Evolutionary conservation across 2,888 invertebrate genomes (phyloP), one percentile per base, ranked within the genome.

Genomic region (Halocaridina rubra): DNA sequence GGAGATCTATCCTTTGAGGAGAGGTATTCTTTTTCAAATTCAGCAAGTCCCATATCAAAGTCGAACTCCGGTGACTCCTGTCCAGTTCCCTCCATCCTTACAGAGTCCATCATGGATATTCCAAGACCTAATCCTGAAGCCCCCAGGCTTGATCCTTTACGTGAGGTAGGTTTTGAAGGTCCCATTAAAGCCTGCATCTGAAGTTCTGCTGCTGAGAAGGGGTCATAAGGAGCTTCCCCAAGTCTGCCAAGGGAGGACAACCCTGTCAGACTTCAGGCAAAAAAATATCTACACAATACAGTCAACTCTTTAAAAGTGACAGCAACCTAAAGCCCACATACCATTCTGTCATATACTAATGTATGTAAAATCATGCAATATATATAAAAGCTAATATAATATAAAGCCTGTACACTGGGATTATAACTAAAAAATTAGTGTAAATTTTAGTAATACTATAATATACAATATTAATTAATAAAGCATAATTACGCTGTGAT

Each of bases 141-240:
- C 22, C 86, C 80, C 16, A 86, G 75, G n/a, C 82, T 78, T 67
- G 74, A 71, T 13, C 85, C 78, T 33, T 81, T 80, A 59, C 71
- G 71, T 29, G 71, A 22, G 24, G 61, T 22, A 57, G 81, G 33
- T 2, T 72, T 61, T n/a, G 79, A 67, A 13, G 78, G 57, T 24
- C 86, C 84, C 59, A 89, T 86, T 53, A 89, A 82, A 22, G 86
- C 86, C 78, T 89, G 87, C 87, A 89, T 88, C 78, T 89, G 89
- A 29, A 85, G 81, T 74, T 88, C 88, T 53, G 89, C 89, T 19
- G 86, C 84, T 79, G 84, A 84, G 85, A 86, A 89, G 59, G 89
- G 89, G 32, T 89, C 89, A 81, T 89, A 89, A 16, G 76, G 79
- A 29, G 85, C 74, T 29, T 78, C 80, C 64, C 59, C 86, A 69